Evolutionary conservation across 2,888 invertebrate species (phyloP), one percentile per base, ranked within the genome.

Genomic region (Odiellus spinosus): DNA sequence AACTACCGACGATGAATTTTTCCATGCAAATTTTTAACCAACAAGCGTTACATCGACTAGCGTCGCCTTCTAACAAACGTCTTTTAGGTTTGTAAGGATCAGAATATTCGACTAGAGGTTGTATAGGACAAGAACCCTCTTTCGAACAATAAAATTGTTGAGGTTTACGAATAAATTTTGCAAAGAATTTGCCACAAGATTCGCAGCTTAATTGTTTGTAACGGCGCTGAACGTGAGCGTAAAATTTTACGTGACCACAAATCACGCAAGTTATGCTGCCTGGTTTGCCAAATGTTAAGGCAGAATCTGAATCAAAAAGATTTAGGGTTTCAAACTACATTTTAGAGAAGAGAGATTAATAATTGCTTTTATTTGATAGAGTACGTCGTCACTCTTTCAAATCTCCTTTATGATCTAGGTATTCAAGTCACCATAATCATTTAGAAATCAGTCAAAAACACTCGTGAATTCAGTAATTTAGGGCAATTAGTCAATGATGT

Each of bases 131-230:
- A 34, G 34, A 17, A 20, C 34, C 55, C 44, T 52, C 49, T 53
- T 55, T 52, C 12, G 53, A 21, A 42, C 59, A 58, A 43, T 45
- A 47, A 40, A 54, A 55, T 41, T 55, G 53, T 40, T 51, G 48
- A 3, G 54, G 52, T n/a, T 54, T 49, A 18, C 48, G 48, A 3
- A 55, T 49, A 42, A 56, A 53, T 10, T 52, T 52, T 20, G 82
- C 78, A 60, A 86, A 82, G 65, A 87, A 87, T 64, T 84, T 84
- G 43, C 82, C 73, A 64, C 88, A 88, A 8, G 82, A 78, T 62
- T 83, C 82, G 65, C 88, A 88, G 55, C 82, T 81, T 60, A 78
- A 77, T 51, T 82, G 80, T 26, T 85, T 85, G 64, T 82, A 84
- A 50, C 82, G 73, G 19, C 82, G 79, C 67, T 83, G 82, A 59